These are phyloP conservation scores for Dolichotis patagonum DNA, from an alignment of 2,113 vertebrate genomes.

Conservation along the genomic window DNA sequence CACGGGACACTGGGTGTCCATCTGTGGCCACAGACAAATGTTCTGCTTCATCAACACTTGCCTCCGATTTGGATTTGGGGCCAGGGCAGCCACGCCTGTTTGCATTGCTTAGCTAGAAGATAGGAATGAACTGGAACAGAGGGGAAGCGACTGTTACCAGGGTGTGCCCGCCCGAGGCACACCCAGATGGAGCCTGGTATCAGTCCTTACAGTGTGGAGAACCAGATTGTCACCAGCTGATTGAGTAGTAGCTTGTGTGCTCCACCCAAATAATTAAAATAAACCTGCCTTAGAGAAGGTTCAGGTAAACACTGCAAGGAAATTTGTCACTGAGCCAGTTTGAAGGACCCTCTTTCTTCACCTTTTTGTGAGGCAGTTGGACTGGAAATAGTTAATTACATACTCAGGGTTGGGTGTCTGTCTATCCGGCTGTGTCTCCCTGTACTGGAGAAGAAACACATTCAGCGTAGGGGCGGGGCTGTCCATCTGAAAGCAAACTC, in stretches of 20 bases:
- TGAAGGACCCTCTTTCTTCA: not conserved
- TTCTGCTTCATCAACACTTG: not conserved
- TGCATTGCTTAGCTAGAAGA: slow-evolving; percentile 2
- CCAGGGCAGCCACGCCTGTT: not conserved
- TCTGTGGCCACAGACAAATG: not conserved
- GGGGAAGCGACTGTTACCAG: not conserved
- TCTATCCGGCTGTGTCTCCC: not conserved
- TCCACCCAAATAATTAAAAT: slow-evolving; percentile 35
- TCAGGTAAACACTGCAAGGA: not conserved
- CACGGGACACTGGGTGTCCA: not conserved
- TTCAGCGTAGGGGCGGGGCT: rapidly evolving
- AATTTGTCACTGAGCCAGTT: not conserved
- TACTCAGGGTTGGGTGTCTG: not conserved
- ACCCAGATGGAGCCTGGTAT: not conserved
- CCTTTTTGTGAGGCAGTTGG: not conserved
- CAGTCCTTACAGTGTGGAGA: not conserved
- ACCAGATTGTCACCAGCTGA: not conserved
- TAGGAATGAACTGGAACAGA: not conserved
- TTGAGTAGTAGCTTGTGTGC: not conserved
- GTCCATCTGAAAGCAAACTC: not conserved
- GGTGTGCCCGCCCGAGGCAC: not conserved
- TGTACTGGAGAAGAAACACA: not conserved
- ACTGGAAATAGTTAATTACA: slow-evolving; percentile 43
- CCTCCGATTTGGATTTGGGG: not conserved
- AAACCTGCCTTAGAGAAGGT: not conserved